Conservation (phyloP, 2,888 invertebrate species). For the Drosophila ochracea region DNA sequence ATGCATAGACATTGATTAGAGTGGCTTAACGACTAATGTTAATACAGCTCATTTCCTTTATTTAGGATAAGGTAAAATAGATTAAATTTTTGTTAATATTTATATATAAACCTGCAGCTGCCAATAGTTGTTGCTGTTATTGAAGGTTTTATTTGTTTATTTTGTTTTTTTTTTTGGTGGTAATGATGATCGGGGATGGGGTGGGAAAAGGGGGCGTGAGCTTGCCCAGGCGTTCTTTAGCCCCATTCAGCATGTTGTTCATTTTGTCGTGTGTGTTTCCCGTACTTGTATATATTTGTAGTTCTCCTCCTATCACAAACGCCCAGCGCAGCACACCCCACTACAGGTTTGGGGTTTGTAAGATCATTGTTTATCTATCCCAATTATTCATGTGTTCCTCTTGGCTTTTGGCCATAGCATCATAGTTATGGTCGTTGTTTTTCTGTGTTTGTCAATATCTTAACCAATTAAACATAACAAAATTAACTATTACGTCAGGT, state of each 20-base stretch:
- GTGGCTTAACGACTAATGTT: constrained; percentile 18
- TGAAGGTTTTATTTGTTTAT: not conserved
- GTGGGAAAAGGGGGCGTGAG: constrained; percentile 3
- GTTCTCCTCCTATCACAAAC: constrained; percentile 41
- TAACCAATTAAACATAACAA: constrained; percentile 9
- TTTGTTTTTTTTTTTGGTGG: not conserved
- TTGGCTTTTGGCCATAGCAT: constrained; percentile 5
- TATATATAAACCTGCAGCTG: constrained; percentile 21
- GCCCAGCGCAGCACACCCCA: constrained; percentile 17
- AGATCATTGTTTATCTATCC: constrained; percentile 13
- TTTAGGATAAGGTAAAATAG: constrained; percentile 1
- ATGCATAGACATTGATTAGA: not conserved
- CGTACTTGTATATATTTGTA: not conserved
- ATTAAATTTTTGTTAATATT: not conserved
- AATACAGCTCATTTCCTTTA: constrained; percentile 31
- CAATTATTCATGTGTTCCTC: not conserved
- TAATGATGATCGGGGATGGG: not conserved
- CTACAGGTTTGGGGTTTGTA: not conserved
- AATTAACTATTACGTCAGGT: constrained; percentile 2
- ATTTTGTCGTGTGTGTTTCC: not conserved
- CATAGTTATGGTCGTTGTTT: not conserved
- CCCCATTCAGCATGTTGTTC: constrained; percentile 1
- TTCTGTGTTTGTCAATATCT: not conserved
- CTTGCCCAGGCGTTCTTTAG: constrained; percentile 7
- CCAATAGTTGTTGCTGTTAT: constrained; percentile 18